These are phyloP conservation scores for Leptoteleia sp. DNA, from an alignment of 1,140 invertebrate genomes.

Conservation along the genomic window DNA sequence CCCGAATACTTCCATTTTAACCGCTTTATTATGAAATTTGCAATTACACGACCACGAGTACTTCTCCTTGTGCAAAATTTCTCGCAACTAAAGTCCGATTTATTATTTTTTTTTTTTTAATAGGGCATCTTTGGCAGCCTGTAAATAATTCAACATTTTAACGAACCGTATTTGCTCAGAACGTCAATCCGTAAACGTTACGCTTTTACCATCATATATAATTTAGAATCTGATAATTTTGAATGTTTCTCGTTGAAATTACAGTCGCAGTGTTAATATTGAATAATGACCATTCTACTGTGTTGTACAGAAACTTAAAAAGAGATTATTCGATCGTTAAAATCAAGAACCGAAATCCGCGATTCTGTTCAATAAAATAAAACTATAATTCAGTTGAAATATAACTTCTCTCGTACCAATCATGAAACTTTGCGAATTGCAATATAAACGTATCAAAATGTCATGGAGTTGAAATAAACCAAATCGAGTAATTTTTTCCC, in stretches of 20 bases:
- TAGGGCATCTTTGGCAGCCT: constrained; percentile 2
- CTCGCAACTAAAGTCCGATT: constrained; percentile 3
- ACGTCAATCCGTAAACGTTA: constrained; percentile 10
- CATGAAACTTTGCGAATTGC: too few species aligned
- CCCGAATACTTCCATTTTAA: not conserved
- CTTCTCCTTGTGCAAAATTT: constrained; percentile 2
- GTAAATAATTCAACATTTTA: constrained; percentile 42
- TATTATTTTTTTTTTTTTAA: constrained; percentile 22
- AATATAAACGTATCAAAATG: too few species aligned
- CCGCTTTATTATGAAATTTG: not conserved
- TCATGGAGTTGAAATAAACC: too few species aligned
- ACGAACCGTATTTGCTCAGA: constrained; percentile 24
- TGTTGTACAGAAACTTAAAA: constrained; percentile 20
- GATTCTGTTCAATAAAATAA: constrained; percentile 32
- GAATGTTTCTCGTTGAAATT: constrained; percentile 1
- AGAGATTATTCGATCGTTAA: constrained; percentile 20
- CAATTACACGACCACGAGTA: not conserved
- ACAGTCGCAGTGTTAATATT: constrained; percentile 17
- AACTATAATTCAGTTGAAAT: too few species aligned
- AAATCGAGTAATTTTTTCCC: too few species aligned
- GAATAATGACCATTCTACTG: not conserved
- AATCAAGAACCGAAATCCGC: constrained; percentile 20
- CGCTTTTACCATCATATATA: constrained; percentile 7
- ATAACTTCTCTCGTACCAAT: constrained; percentile 12
- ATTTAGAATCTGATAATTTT: constrained; percentile 1